Evolutionary conservation across 92 coral and sea anemone genomes (phyloP), one percentile per base, ranked within the genome.

Genomic region (Desmophyllum pertusum): DNA sequence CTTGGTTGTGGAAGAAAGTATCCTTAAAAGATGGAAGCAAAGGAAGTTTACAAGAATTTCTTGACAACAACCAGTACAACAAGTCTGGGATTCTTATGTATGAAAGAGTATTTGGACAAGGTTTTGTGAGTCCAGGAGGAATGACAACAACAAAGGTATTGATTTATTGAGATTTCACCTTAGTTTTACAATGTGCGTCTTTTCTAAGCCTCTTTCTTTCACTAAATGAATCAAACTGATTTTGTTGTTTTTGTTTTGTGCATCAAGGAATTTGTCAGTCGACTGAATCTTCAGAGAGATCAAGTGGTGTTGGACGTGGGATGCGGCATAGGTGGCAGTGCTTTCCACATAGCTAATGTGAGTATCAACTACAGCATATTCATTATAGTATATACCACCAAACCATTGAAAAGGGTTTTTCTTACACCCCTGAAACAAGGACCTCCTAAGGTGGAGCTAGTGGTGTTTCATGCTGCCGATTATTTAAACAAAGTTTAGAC

Each of bases 41-140:
- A 82, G 86, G 79, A 5, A 63, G 41, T 46, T 40, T 89, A 42
- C 98, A 96, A 76, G 88, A 88, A 42, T 96, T 96, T 81, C 90
- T 96, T 76, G 98, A 96, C 62, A 86, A 85, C 71, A 94, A 96
- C 42, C 98, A 96, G 81, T 96, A 96, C 73, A 88, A 95, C 17
- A 78, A 48, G 43, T 81, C 81, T 36, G 92, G 96, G 10, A 92
- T 96, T 38, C 88, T 96, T 39, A 88, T 87, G 67, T 96, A 96
- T 46, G 98, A 96, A 69, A 92, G 91, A 83, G 71, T 96, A 29
- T 96, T 94, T 75, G 98, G 98, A 29, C 81, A 91, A 78, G 98
- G 98, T 1, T 96, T 92, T 87, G 93, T 96, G 11, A 94, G 96
- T 76, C 95, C 98, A 45, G 98, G 98, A 57, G 98, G 98, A 15